Evolutionary conservation across 1,140 invertebrate genomes (phyloP).

Genomic region (Atta cephalotes): DNA sequence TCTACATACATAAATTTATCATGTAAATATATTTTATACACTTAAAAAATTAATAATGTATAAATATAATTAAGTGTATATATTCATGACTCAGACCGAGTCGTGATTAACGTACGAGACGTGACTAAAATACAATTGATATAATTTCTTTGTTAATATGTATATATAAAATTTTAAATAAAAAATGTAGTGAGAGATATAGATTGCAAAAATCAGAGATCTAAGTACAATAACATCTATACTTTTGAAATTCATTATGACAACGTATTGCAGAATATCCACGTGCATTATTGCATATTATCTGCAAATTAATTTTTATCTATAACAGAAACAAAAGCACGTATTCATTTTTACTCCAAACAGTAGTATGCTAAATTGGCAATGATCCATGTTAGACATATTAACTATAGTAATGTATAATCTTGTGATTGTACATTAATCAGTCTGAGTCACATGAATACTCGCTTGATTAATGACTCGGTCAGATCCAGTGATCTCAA

Average conservation of each 20-base stretch:
- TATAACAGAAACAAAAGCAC: neutral
- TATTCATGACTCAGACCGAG: neutral
- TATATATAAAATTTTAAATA: conserved; percentile 6
- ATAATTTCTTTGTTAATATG: neutral
- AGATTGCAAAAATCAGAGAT: neutral
- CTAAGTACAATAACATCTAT: neutral
- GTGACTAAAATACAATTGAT: neutral
- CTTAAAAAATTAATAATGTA: neutral
- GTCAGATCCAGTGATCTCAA: conserved; percentile 36
- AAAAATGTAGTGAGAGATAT: neutral
- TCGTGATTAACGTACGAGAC: neutral
- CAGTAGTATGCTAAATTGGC: neutral
- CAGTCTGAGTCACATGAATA: conserved; percentile 52
- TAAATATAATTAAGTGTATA: no score
- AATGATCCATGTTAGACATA: neutral
- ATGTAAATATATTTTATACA: no score
- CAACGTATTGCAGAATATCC: neutral
- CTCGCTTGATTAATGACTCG: conserved; percentile 38
- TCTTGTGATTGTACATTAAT: conserved; percentile 52
- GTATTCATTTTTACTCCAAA: neutral
- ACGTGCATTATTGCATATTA: neutral
- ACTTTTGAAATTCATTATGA: neutral
- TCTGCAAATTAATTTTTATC: neutral
- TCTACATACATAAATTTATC: no score
- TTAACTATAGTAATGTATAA: conserved; percentile 1